A percentile compares a stretch with the other conserved stretches of the same genome.
Evolutionary conservation across 2,888 invertebrate species (phyloP).

Genomic region (Pterostichus madidus): DNA sequence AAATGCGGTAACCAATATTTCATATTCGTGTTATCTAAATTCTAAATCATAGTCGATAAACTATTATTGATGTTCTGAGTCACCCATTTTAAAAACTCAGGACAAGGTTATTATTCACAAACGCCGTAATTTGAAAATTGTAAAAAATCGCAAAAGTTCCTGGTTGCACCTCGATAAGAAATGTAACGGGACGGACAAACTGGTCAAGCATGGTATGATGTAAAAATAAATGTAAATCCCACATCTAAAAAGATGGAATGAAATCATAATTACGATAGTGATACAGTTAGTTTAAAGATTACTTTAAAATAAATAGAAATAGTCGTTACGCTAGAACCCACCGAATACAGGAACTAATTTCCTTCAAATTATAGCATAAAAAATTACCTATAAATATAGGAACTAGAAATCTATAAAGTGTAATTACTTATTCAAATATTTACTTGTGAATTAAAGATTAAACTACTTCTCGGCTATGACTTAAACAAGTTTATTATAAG

Average conservation of each 20-base stretch:
- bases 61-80: constrained; percentile 34
- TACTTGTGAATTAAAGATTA: too few species aligned
- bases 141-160: background rate
- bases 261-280: background rate
- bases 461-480: too few species aligned
- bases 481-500: too few species aligned
- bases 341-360: background rate
- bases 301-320: background rate
- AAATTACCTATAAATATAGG: background rate
- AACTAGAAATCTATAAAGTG: background rate
- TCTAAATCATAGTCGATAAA: constrained; percentile 3
- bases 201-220: constrained; percentile 23
- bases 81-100: background rate
- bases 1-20: background rate
- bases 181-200: constrained; percentile 12
- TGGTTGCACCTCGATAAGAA: constrained; percentile 38
- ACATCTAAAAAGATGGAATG: constrained; percentile 31
- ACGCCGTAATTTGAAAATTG: background rate
- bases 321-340: background rate
- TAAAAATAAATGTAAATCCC: constrained; percentile 11
- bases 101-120: constrained; percentile 4
- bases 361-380: background rate
- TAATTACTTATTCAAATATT: too few species aligned
- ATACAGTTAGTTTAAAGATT: constrained; percentile 12
- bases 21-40: too few species aligned